Base-by-base conservation (phyloP, 2,113 vertebrate species). In the Zosterops hypoxanthus region DNA sequence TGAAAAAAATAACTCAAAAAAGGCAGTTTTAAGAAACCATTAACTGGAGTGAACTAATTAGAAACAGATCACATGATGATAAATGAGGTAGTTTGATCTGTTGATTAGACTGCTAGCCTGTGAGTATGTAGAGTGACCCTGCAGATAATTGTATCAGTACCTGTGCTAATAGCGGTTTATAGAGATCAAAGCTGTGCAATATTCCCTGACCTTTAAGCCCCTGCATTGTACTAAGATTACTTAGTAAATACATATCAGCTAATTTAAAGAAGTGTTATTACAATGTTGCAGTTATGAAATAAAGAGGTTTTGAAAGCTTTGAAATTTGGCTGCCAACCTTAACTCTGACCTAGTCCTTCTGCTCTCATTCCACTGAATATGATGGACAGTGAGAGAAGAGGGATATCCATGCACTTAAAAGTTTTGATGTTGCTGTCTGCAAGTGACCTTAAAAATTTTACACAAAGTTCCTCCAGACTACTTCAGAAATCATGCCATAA, bases 61-160 rank as follows among this genome's bases (percentile, higher is more conserved):
- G 88, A 96, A 97, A 85, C 91, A 96, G 88, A 92, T 95, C 93
- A 92, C 73, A 82, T 39, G 34, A 93, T 97, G 94, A 96, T 95
- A 95, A 95, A 96, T 96, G 88, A 95, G 56, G 82, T 82, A 92
- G 88, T 94, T 92, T 88, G 86, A 85, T 93, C 39, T 94, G 93
- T 42, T 90, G 88, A 88, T 89, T 92, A 70, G 73, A 77, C 80
- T 88, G 60, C 73, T 93, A 95, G 77, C 23, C 73, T 93, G 13
- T 52, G 76, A 95, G 85, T 70, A 90, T 46, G 80, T 73, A 65
- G 77, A 72, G 77, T 66, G 85, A 96, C 85, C 72, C 65, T 88
- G 59, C 47, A 95, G 79, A 93, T 95, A 94, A 95, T 95, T 94
- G 83, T 95, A 89, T 90, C 73, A 56, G 85, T 93, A 95, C 88